Base-by-base conservation (phyloP, 2,888 invertebrate species). In the Watsonalla cultraria region DNA sequence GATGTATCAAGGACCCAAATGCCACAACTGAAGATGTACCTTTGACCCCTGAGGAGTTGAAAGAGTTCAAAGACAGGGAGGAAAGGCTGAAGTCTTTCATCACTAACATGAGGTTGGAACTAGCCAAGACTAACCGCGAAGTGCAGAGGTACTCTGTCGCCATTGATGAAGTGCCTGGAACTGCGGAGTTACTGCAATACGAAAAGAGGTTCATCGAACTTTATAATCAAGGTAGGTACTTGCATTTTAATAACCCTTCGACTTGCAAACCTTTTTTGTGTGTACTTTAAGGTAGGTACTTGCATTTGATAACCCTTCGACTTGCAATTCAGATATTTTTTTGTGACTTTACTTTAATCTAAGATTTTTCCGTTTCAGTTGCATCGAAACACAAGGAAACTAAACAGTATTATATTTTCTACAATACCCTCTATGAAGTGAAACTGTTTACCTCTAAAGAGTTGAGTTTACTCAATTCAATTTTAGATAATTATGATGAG, bases 361-460 rank as follows among this genome's bases (percentile, higher is more conserved):
- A 24, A 2, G 24, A 24, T 24, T 52, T 59, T 57, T 63, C 60
- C 82, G 47, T 82, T 93, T 58, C 86, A 98, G 98, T 99, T 75
- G 96, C 98, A 59, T 95, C 96, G 35, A 98, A 97, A 74, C 98
- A 99, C 81, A 95, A 96, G 78, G 98, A 99, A 92, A 99, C 99
- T 0, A 99, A 99, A 84, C 98, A 99, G 91, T 98, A 97, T 91
- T 99, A 96, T 82, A 97, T 97, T 46, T 92, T 99, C 59, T 98
- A 98, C 86, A 99, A 99, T 82, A 98, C 98, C 2, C 90, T 99
- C 53, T 96, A 97, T 79, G 98, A 99, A 86, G 96, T 97, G n/a
- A 96, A 97, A 82, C 91, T 96, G 46, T 99, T 98, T 82, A 93
- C 98, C 74, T 95, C 95, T 61, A 98, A 98, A 80, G 99, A 99